Conservation (phyloP, 2,888 invertebrate genomes). For the Metalampra italica region DNA sequence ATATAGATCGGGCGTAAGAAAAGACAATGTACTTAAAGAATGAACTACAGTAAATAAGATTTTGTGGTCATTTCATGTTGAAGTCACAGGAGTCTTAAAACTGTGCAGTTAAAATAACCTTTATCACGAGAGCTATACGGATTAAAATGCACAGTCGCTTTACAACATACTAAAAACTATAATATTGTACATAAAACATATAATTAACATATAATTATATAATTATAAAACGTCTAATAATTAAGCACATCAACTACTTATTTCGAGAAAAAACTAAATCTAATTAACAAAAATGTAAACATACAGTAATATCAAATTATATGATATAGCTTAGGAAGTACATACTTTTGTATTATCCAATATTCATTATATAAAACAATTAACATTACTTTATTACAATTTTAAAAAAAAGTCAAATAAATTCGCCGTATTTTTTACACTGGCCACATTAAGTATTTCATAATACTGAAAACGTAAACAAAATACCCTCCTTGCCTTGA, state of each 20-base stretch:
- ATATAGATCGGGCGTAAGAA: too few relatives aligned
- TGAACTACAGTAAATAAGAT: too few relatives aligned
- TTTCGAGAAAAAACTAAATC: constrained; percentile 15
- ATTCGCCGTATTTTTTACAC: background rate
- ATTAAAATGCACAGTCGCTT: constrained; percentile 6
- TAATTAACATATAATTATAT: too few relatives aligned
- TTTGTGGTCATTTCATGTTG: too few relatives aligned
- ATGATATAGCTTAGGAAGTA: background rate
- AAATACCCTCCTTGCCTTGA: too few relatives aligned
- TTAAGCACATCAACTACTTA: constrained; percentile 14
- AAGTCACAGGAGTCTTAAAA: too few relatives aligned
- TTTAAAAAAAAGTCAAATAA: background rate
- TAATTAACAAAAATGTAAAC: constrained; percentile 26
- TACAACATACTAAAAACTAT: constrained; percentile 1
- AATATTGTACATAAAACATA: constrained; percentile 1
- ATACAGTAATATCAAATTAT: constrained; percentile 34
- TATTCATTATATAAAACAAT: too few relatives aligned
- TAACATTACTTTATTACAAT: background rate
- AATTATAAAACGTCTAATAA: background rate
- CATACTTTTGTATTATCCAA: too few relatives aligned
- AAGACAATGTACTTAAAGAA: too few relatives aligned
- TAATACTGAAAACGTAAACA: constrained; percentile 38
- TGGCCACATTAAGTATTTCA: constrained; percentile 10
- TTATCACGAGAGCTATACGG: background rate
- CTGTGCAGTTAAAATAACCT: constrained; percentile 5